Evolutionary conservation across 2,113 vertebrate species (phyloP).

Genomic region (Cyprinodon brontotheroides): DNA sequence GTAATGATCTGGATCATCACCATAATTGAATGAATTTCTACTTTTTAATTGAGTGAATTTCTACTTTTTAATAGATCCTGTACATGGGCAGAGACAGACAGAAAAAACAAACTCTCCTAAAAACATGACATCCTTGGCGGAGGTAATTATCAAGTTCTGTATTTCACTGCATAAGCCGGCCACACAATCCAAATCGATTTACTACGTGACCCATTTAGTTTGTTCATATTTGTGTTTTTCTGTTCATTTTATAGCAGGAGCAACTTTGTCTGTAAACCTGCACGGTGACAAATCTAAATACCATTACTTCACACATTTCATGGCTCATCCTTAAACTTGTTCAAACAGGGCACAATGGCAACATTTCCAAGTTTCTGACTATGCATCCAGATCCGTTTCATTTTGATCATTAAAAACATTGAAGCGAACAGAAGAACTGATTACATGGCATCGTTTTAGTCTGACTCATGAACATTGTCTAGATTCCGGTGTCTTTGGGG

Average conservation of each 20-base stretch:
- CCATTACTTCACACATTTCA: slow-evolving; percentile 19
- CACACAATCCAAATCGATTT: slow-evolving; percentile 36
- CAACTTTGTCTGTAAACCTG: slow-evolving; percentile 50
- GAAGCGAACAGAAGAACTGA: slow-evolving; percentile 41
- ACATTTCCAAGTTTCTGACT: slow-evolving; percentile 18
- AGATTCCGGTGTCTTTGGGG: slow-evolving; percentile 47
- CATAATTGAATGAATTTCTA: no score
- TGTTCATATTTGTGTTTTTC: slow-evolving; percentile 31
- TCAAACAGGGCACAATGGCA: slow-evolving; percentile 37
- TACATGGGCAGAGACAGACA: no score
- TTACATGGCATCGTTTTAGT: slow-evolving; percentile 49
- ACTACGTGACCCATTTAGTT: slow-evolving; percentile 1
- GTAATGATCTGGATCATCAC: no score
- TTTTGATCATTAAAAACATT: slow-evolving; percentile 35
- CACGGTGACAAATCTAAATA: slow-evolving; percentile 51
- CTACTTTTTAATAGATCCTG: no score
- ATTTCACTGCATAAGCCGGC: slow-evolving; percentile 25
- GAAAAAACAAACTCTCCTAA: no score
- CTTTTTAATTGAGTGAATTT: no score
- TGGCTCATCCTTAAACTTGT: slow-evolving; percentile 39
- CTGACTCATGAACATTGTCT: slow-evolving; percentile 61
- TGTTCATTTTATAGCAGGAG: slow-evolving; percentile 42
- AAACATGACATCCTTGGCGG: no score
- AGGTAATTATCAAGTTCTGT: slow-evolving; percentile 5
- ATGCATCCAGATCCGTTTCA: slow-evolving; percentile 19